Base-by-base conservation (phyloP, 2,113 vertebrate genomes). In the Cottus gobio region DNA sequence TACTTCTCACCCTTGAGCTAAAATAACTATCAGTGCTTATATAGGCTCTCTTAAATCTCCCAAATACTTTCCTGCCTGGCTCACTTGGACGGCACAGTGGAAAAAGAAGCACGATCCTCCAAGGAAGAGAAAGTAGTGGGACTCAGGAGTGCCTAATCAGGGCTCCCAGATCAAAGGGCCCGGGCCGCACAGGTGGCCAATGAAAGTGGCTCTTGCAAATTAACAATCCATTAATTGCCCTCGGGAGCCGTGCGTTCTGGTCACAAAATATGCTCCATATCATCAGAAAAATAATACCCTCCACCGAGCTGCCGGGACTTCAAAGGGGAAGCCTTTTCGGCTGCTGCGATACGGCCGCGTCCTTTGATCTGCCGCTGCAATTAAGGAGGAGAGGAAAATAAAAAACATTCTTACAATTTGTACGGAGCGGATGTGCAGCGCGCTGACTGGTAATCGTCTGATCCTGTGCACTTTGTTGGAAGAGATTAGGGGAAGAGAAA, bases 51-150 rank as follows among this genome's bases (percentile, higher is more conserved):
- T 93, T 93, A 94, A 94, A 95, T 94, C 92, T 94, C 87, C 81
- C 83, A 87, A 94, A 95, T 95, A 92, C 93, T 92, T 95, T 94
- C 93, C 92, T 93, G 92, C 92, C 90, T 85, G 75, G 89, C 92
- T 93, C 90, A 93, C 92, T 94, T 94, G 94, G 95, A 95, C 85
- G 75, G 81, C 82, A 79, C 79, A 89, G 82, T 90, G 94, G 95
- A 95, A 95, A 95, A 94, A 93, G 81, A 87, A 89, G 79, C 78
- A 39, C 3, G 81, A 85, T 92, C 87, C 91, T 89, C 85, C 42
- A 44, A 89, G 85, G 89, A 92, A 88, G 87, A 90, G 89, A 91
- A 93, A 90, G 90, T 87, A 82, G 91, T 26, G 83, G 83, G 88
- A 91, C 87, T 71, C 84, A 81, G 80, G 83, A 90, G 86, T 67